Percentiles rank a stretch among this genome's conserved stretches.
These are phyloP conservation scores for Xenotilapia leptura DNA, from an alignment of 2,113 vertebrate genomes.

Conservation along the genomic window DNA sequence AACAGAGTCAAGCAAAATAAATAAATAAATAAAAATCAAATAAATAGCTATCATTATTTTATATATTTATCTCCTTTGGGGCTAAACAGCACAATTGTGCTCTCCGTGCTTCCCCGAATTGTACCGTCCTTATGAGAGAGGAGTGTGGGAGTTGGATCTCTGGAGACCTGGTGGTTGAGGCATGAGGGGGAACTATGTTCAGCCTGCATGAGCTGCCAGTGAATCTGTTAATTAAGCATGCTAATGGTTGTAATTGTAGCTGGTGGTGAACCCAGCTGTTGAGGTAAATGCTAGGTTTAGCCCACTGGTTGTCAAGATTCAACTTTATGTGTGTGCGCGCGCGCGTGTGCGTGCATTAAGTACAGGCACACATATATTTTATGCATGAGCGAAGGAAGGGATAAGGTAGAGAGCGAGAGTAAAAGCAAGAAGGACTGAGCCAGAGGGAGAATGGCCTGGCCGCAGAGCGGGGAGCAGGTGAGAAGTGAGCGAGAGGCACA, in stretches of 20 bases:
- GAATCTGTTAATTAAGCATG: constrained; percentile 75
- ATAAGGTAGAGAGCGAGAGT: background rate
- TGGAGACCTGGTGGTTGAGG: constrained; percentile 49
- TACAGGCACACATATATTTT: background rate
- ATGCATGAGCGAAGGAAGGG: constrained; percentile 22
- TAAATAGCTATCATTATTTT: background rate
- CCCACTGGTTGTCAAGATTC: constrained; percentile 56
- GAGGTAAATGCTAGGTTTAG: constrained; percentile 73
- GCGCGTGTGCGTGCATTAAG: background rate
- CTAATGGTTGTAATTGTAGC: constrained; percentile 73
- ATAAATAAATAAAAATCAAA: background rate
- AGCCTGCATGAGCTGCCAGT: constrained; percentile 62
- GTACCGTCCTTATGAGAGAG: constrained; percentile 35
- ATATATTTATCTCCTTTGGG: background rate
- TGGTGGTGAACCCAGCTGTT: constrained; percentile 72
- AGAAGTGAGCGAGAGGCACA: constrained; percentile 4
- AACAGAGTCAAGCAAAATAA: background rate
- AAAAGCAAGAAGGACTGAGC: background rate
- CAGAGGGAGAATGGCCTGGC: background rate
- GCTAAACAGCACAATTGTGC: background rate
- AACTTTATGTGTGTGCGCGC: background rate
- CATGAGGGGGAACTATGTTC: constrained; percentile 31
- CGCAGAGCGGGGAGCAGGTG: background rate
- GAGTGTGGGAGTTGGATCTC: constrained; percentile 51
- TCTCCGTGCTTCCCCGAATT: constrained; percentile 13